A percentile compares a stretch with the other conserved stretches of the same genome.
Conservation (phyloP, 2,888 invertebrate species). For the Anthrax anthrax region DNA sequence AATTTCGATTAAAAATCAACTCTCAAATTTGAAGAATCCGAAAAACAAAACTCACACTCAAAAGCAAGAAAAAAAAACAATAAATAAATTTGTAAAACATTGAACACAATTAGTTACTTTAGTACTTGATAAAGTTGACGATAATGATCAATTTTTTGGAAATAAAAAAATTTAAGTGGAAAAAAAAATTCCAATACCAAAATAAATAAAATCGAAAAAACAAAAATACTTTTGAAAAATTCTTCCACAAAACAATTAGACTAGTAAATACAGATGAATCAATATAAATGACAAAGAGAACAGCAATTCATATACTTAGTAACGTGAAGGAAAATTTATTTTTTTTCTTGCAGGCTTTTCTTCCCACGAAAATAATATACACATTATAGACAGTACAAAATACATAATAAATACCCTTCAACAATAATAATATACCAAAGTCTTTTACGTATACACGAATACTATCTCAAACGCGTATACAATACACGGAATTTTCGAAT, state of each 20-base stretch:
- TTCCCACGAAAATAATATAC: conserved; percentile 7
- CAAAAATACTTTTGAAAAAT: conserved; percentile 3
- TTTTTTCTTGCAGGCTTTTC: conserved; percentile 8
- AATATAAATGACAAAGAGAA: too few relatives aligned
- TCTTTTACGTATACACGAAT: too few relatives aligned
- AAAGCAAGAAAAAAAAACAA: not conserved
- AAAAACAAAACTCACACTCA: not conserved
- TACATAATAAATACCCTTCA: too few relatives aligned
- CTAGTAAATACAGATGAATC: too few relatives aligned
- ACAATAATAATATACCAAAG: too few relatives aligned
- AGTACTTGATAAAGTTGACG: conserved; percentile 3
- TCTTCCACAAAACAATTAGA: not conserved
- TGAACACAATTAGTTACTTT: conserved; percentile 6
- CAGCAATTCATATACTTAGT: too few relatives aligned
- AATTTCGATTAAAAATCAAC: too few relatives aligned
- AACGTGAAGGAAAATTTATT: conserved; percentile 6
- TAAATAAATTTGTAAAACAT: not conserved
- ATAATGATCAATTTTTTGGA: conserved; percentile 4
- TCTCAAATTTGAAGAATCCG: too few relatives aligned
- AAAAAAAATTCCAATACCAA: conserved; percentile 3
- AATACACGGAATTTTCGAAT: too few relatives aligned
- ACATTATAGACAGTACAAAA: too few relatives aligned
- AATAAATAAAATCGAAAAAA: not conserved
- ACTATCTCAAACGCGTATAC: too few relatives aligned
- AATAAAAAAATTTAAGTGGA: not conserved